Evolutionary conservation across 2,113 vertebrate genomes (phyloP).

Genomic region (Nannospalax galili): DNA sequence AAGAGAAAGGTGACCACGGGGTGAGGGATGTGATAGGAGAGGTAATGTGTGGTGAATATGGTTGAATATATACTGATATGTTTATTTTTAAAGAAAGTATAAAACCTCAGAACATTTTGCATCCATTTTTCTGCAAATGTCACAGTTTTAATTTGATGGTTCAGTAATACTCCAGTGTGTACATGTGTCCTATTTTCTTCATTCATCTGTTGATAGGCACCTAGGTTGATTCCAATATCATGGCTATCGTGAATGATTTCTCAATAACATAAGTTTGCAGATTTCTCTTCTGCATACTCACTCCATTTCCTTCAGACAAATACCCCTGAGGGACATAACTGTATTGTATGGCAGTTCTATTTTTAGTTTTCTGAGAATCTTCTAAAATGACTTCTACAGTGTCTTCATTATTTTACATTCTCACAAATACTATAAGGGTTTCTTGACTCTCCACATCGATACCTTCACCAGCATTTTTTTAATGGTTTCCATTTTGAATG

Average conservation of each 20-base stretch:
- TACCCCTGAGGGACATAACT: neutral
- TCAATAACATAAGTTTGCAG: neutral
- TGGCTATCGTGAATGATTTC: neutral
- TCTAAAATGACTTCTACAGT: neutral
- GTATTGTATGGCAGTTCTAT: neutral
- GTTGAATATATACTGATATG: neutral
- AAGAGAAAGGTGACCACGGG: neutral
- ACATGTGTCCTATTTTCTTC: too few species aligned
- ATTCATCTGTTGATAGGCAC: neutral
- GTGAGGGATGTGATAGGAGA: too few species aligned
- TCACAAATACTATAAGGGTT: too few species aligned
- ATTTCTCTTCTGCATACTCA: neutral
- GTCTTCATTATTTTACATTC: neutral
- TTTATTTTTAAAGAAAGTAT: neutral
- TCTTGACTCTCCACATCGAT: neutral
- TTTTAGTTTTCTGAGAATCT: neutral
- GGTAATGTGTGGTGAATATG: neutral
- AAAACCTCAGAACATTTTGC: neutral
- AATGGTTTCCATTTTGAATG: neutral
- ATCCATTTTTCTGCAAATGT: neutral
- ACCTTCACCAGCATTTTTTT: neutral
- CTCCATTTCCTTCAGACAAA: neutral
- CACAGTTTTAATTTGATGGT: neutral
- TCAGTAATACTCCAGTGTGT: neutral
- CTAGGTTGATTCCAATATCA: neutral